phyloP scores from a whole-genome alignment of 2,888 invertebrate species.

The Ypsolopha sequella region DNA sequence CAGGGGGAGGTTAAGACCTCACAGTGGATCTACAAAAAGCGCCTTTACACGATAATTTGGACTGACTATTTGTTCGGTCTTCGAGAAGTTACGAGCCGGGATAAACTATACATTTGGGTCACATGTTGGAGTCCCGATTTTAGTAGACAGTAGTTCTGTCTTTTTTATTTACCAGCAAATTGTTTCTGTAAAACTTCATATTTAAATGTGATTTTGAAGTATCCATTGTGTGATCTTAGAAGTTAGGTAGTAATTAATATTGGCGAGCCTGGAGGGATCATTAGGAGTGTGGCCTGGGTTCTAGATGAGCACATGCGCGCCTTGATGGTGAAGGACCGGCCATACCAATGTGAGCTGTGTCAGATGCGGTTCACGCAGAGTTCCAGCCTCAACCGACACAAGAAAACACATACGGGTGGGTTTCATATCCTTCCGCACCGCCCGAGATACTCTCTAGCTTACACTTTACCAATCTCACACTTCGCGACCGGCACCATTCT shows the following conservation, averaged over 20 bases:
- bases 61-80: too few relatives aligned
- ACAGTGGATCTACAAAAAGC: slow-evolving; percentile 24
- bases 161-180: too few relatives aligned
- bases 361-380: slow-evolving; percentile 79
- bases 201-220: too few relatives aligned
- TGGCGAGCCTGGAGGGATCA: too few relatives aligned
- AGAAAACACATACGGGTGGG: slow-evolving; percentile 77
- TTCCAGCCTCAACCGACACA: slow-evolving; percentile 79
- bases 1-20: slow-evolving; percentile 63
- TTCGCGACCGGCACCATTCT: background rate
- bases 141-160: too few relatives aligned
- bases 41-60: too few relatives aligned
- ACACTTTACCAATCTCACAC: slow-evolving; percentile 15
- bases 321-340: slow-evolving; percentile 69
- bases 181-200: too few relatives aligned
- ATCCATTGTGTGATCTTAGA: background rate
- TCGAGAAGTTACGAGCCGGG: too few relatives aligned
- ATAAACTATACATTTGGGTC: too few relatives aligned
- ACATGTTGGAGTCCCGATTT: too few relatives aligned
- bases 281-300: slow-evolving; percentile 27
- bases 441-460: slow-evolving; percentile 11
- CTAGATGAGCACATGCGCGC: slow-evolving; percentile 69
- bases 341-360: slow-evolving; percentile 77
- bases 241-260: too few relatives aligned
- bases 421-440: slow-evolving; percentile 18